These are phyloP conservation scores for Pipistrellus pipistrellus DNA, from an alignment of 2,797 vertebrate genomes.

Conservation along the genomic window DNA sequence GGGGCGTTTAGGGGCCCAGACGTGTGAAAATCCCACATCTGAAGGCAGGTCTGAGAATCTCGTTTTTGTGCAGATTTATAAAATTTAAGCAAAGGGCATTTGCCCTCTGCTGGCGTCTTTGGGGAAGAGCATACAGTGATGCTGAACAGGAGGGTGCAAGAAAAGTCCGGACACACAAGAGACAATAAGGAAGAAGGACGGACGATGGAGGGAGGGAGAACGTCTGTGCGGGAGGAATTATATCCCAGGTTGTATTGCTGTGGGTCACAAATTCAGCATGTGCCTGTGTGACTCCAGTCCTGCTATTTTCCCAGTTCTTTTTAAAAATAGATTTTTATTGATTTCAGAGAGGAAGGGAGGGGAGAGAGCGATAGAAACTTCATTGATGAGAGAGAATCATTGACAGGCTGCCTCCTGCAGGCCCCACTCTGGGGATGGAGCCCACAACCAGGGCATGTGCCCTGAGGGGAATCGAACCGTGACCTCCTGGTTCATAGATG, in stretches of 20 bases:
- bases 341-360: too few relatives aligned
- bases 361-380: too few relatives aligned
- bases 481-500: too few relatives aligned
- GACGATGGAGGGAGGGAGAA: not conserved
- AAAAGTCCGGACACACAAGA: not conserved
- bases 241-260: not conserved
- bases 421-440: too few relatives aligned
- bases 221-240: not conserved
- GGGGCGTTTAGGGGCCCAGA: not conserved
- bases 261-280: not conserved
- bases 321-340: too few relatives aligned
- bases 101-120: slow-evolving; percentile 73
- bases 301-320: not conserved
- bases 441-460: too few relatives aligned
- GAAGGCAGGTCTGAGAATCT: not conserved
- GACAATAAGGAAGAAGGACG: not conserved
- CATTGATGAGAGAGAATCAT: too few relatives aligned
- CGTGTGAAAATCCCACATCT: not conserved
- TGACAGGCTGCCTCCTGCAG: too few relatives aligned
- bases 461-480: too few relatives aligned
- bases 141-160: not conserved
- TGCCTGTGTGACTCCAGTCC: accelerated
- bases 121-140: not conserved
- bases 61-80: not conserved
- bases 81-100: slow-evolving; percentile 20